These are phyloP conservation scores for Conger conger DNA, from an alignment of 2,113 vertebrate species.

Conservation along the genomic window DNA sequence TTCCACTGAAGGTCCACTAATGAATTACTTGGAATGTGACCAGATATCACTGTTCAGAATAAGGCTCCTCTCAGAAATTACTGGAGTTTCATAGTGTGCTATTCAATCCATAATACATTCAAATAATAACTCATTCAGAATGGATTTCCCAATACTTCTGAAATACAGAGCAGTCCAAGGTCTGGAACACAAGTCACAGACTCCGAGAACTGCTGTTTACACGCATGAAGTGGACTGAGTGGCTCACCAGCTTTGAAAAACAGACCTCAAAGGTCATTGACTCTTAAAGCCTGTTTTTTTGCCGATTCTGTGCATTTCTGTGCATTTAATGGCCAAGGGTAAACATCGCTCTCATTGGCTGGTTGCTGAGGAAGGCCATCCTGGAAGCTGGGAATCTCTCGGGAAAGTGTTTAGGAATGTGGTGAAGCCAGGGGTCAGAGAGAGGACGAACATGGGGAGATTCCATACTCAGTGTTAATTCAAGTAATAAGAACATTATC, in stretches of 20 bases:
- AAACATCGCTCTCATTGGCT: neutral
- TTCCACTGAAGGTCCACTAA: neutral
- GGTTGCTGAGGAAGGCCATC: neutral
- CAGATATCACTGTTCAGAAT: neutral
- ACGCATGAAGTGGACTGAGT: neutral
- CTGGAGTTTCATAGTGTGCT: neutral
- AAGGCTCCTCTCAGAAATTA: neutral
- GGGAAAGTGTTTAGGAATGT: neutral
- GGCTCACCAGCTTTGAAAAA: neutral
- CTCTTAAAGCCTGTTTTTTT: neutral
- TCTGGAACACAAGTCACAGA: neutral
- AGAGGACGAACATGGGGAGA: no score
- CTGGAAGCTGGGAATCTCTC: neutral
- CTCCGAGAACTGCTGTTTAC: neutral
- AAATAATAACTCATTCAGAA: neutral
- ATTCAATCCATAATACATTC: neutral
- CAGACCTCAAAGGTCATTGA: neutral
- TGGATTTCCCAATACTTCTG: neutral
- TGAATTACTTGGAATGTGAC: neutral
- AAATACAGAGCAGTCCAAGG: neutral
- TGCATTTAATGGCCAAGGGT: no score
- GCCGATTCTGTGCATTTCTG: neutral
- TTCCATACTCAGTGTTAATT: no score
- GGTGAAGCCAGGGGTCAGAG: no score
- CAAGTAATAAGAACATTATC: no score